Base-by-base conservation (phyloP, 2,113 vertebrate genomes). In the Romanogobio albipinnatus region DNA sequence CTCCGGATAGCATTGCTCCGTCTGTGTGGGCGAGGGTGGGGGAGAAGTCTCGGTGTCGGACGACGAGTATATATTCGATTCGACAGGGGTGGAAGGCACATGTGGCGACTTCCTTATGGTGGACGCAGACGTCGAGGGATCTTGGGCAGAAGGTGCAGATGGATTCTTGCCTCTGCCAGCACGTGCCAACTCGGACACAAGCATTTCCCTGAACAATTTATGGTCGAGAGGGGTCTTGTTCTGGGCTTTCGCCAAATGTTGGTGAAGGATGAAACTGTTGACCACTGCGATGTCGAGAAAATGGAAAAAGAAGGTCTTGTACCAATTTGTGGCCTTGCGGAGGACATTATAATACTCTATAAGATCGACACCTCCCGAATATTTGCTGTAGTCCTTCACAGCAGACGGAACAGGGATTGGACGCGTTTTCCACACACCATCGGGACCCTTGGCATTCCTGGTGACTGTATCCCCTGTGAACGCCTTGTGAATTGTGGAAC, bases 201-300 rank as follows among this genome's bases (percentile, higher is more conserved):
- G 77, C 9, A n/a, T 47, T 80, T 80, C 77, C 58, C 58, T 45
- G 17, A 80, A 80, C 8, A n/a, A 5, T 64, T 64, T 80, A 24
- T 62, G 39, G 10, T 8, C 19, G n/a, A 80, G 14, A 19, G 77
- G 77, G 13, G 15, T 19, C 39, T 80, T 45, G 3, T 11, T 64
- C 9, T 62, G 14, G 3, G 39, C 39, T 45, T 80, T 80, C 0
- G 58, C 58, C 22, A 47, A 24, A 14, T 80, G n/a, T 19, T 75
- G 83, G 51, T 87, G 58, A 10, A 87, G 47, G 11, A 80, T 19
- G 66, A 73, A 87, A 45, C 75, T 51, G 24, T 87, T 87, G 9
- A 58, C 77, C 24, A 87, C 59, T 3, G 86, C 83, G 3, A 87
- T 70, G 15, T 87, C 86, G 51, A 87, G 66, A 62, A 84, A 88